Evolutionary conservation across 2,888 invertebrate species (phyloP).

Genomic region (Mythimna lalbum): DNA sequence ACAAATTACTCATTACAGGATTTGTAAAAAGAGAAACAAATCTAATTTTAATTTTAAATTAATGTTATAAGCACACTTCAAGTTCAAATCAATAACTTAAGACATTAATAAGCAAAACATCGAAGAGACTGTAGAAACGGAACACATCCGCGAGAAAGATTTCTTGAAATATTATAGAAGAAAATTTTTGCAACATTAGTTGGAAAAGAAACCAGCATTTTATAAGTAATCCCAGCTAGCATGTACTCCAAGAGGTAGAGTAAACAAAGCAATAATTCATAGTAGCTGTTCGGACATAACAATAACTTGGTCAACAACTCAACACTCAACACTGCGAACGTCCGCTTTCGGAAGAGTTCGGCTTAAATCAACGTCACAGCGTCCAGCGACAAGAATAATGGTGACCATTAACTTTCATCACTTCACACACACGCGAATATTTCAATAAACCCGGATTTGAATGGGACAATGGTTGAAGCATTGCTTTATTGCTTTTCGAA

Average conservation of each 20-base stretch:
- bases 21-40: background rate
- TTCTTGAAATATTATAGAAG: background rate
- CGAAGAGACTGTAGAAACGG: background rate
- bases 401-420: slow-evolving; percentile 64
- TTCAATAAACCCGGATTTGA: slow-evolving; percentile 61
- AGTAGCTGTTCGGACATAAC: slow-evolving; percentile 44
- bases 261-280: slow-evolving; percentile 53
- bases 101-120: background rate
- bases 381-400: slow-evolving; percentile 57
- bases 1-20: background rate
- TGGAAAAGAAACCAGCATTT: slow-evolving; percentile 4
- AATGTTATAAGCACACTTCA: too few species aligned
- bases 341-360: slow-evolving; percentile 60
- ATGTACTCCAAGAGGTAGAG: slow-evolving; percentile 11
- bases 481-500: slow-evolving; percentile 55
- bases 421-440: slow-evolving; percentile 63
- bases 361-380: slow-evolving; percentile 61
- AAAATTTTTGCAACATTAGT: background rate
- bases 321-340: slow-evolving; percentile 53
- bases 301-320: slow-evolving; percentile 56
- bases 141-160: background rate
- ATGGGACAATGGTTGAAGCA: slow-evolving; percentile 57
- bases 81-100: background rate
- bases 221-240: background rate
- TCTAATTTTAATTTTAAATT: too few species aligned